Conservation (phyloP, 2,888 invertebrate species). For the Eupsilia transversa region DNA sequence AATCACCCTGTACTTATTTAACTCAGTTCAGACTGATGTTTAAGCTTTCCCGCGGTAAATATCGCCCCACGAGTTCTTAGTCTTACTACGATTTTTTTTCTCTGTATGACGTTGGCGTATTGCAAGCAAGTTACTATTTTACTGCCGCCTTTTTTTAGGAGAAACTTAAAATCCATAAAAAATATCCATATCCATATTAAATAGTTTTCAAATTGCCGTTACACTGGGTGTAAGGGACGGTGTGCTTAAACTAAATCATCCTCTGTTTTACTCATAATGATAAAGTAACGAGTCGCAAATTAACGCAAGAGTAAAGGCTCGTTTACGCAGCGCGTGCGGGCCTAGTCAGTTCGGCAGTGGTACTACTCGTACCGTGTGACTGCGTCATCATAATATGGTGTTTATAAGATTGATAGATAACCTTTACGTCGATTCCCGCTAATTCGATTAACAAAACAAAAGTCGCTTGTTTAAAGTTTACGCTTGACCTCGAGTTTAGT, state of each 20-base stretch:
- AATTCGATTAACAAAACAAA: neutral
- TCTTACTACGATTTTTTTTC: neutral
- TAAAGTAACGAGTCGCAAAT: neutral
- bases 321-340: neutral
- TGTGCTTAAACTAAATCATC: conserved; percentile 4
- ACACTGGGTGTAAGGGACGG: conserved; percentile 22
- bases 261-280: neutral
- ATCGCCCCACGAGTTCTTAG: neutral
- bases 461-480: neutral
- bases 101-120: neutral
- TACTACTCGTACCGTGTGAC: neutral
- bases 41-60: neutral
- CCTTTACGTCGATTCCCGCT: too few relatives aligned
- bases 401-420: neutral
- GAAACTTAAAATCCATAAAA: neutral
- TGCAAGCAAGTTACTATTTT: neutral
- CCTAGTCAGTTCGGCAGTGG: too few relatives aligned
- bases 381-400: neutral
- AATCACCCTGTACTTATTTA: neutral
- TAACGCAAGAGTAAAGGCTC: neutral
- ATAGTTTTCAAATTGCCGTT: neutral
- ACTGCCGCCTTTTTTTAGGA: neutral
- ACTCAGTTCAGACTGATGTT: neutral
- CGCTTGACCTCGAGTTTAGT: neutral
- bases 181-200: neutral